Base-by-base conservation (phyloP, 1,140 invertebrate species). In the Phymorhynchus buccinoides region DNA sequence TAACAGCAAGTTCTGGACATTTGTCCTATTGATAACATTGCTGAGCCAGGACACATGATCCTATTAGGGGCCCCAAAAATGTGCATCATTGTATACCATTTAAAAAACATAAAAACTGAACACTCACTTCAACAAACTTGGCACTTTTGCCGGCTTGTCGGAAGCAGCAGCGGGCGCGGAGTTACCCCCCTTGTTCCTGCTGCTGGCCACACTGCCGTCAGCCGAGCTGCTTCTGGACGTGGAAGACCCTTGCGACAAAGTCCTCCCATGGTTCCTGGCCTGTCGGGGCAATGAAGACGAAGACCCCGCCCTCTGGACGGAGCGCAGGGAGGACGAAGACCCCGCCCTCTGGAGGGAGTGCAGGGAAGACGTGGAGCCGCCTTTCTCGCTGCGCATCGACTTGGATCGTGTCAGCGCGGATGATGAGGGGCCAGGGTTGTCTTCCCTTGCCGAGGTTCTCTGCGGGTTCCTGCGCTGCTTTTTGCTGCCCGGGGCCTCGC, bases 111-210 rank as follows among this genome's bases (percentile, higher is more conserved):
- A 14, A 4, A 73, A 18, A 37, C 32, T 7, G 37, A 35, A 12
- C 52, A 44, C 81, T 42, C n/a, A 83, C 81, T 83, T 83, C 62
- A 83, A 44, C 44, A 42, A 39, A 66, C 66, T 66, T 71, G 81
- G 77, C 27, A 79, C 32, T 22, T 79, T 79, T 41, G 66, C 39
- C 22, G 41, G 22, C 27, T 79, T 79, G 1, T n/a, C n/a, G n/a
- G n/a, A n/a, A n/a, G n/a, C n/a, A n/a, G n/a, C n/a, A n/a, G n/a
- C n/a, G n/a, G n/a, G n/a, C n/a, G n/a, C n/a, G n/a, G n/a, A n/a
- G n/a, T n/a, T n/a, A n/a, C n/a, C n/a, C n/a, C n/a, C n/a, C n/a
- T n/a, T n/a, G n/a, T n/a, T 41, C 30, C 42, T 42, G 37, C 37
- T 68, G 81, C n/a, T 41, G 35, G 3, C 41, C 32, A 41, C 44